A percentile compares a stretch with the other conserved stretches of the same genome.
phyloP scores from a whole-genome alignment of 2,113 vertebrate species.

The Rhinopomastus cyanomelas region DNA sequence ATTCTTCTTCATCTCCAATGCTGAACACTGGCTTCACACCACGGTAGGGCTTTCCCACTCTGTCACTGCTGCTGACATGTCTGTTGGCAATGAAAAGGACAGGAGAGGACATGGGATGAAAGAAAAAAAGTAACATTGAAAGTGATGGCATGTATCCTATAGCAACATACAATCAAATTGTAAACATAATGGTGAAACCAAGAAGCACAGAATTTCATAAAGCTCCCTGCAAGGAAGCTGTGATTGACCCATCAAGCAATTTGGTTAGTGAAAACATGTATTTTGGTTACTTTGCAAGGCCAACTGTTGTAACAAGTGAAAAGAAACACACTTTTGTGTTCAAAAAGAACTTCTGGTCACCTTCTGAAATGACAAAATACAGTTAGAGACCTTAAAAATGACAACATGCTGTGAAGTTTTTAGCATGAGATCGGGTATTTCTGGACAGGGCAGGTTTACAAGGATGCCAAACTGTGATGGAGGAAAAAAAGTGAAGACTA shows the following conservation, averaged over 20 bases:
- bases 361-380: background rate
- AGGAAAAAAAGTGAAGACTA: background rate
- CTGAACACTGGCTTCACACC: constrained; percentile 99
- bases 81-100: constrained; percentile 68
- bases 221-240: constrained; percentile 38
- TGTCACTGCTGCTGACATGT: constrained; percentile 97
- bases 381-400: background rate
- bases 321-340: background rate
- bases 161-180: background rate
- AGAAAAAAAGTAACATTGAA: background rate
- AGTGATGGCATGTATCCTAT: background rate
- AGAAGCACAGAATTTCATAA: constrained; percentile 13
- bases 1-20: constrained; percentile 97
- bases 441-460: background rate
- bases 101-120: background rate
- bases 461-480: background rate
- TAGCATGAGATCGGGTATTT: background rate
- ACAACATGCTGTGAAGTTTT: background rate
- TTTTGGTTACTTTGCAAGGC: background rate
- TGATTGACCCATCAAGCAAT: constrained; percentile 18
- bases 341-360: background rate
- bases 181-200: constrained; percentile 4
- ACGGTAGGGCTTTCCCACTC: constrained; percentile 94
- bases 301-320: background rate
- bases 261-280: constrained; percentile 45